phyloP scores from a whole-genome alignment of 2,113 vertebrate genomes.

The Seriola quinqueradiata region DNA sequence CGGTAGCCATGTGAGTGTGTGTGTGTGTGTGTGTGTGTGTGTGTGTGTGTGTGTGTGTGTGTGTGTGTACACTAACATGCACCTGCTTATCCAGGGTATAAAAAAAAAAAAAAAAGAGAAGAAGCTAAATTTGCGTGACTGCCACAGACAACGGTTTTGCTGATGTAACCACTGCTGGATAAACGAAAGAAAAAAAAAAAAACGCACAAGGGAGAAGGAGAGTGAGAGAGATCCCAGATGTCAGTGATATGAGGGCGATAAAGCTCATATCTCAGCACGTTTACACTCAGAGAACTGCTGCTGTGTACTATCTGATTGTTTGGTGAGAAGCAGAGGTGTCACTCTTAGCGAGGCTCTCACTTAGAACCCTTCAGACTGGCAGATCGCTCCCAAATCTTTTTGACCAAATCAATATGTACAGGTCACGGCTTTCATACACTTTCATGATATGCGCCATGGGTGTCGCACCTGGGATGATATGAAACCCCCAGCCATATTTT shows the following conservation, averaged over 20 bases:
- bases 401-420: background rate
- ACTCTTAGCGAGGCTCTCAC: conserved; percentile 5
- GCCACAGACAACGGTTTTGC: conserved; percentile 63
- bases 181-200: conserved; percentile 29
- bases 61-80: conserved; percentile 45
- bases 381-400: background rate
- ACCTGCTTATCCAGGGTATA: conserved; percentile 61
- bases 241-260: conserved; percentile 72
- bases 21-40: background rate
- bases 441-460: background rate
- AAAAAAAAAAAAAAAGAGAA: conserved; percentile 6
- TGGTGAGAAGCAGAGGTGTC: conserved; percentile 50
- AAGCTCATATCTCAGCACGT: conserved; percentile 81
- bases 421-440: background rate
- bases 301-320: conserved; percentile 60
- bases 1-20: background rate
- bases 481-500: background rate
- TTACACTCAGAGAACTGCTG: conserved; percentile 66
- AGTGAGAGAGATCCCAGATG: conserved; percentile 62
- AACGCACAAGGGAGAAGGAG: conserved; percentile 36
- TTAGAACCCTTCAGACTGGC: conserved; percentile 18
- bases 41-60: background rate
- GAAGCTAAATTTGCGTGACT: conserved; percentile 57
- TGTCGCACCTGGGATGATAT: background rate
- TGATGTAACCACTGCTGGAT: conserved; percentile 67